Conservation (phyloP, 2,113 vertebrate species). For the Pygoscelis adeliae region DNA sequence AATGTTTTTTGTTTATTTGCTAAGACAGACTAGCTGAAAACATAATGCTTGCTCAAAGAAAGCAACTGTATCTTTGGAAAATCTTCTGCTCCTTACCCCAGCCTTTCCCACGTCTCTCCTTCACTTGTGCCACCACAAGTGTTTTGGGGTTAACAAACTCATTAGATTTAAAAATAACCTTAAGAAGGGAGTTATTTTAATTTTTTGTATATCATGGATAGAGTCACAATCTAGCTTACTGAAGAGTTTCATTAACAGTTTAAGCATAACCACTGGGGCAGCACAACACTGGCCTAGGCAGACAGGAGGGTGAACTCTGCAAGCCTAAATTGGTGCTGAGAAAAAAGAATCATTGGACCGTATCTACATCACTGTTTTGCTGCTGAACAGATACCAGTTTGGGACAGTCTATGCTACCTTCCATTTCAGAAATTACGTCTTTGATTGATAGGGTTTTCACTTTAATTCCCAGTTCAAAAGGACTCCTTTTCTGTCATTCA, state of each 20-base stretch:
- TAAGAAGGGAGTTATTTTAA: background rate
- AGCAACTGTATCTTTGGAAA: background rate
- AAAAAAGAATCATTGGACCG: background rate
- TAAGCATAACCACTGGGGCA: background rate
- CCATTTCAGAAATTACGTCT: background rate
- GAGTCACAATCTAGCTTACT: background rate
- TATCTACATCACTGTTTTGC: background rate
- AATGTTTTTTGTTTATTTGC: background rate
- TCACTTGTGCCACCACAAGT: background rate
- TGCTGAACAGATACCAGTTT: background rate
- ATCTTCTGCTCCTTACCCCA: background rate
- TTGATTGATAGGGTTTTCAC: background rate
- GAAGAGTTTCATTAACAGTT: background rate
- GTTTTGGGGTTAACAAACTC: background rate
- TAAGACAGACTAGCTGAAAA: background rate
- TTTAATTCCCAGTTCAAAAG: background rate
- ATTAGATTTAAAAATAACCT: background rate
- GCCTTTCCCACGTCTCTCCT: background rate
- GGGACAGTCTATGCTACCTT: background rate
- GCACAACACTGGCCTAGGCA: background rate
- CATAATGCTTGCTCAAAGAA: background rate
- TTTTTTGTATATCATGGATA: background rate
- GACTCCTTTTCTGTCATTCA: background rate
- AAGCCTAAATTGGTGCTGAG: background rate
- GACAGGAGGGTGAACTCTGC: background rate